Percentiles rank a stretch among this genome's conserved stretches.
Evolutionary conservation across 2,888 invertebrate species (phyloP).

Genomic region (Papilio protenor): DNA sequence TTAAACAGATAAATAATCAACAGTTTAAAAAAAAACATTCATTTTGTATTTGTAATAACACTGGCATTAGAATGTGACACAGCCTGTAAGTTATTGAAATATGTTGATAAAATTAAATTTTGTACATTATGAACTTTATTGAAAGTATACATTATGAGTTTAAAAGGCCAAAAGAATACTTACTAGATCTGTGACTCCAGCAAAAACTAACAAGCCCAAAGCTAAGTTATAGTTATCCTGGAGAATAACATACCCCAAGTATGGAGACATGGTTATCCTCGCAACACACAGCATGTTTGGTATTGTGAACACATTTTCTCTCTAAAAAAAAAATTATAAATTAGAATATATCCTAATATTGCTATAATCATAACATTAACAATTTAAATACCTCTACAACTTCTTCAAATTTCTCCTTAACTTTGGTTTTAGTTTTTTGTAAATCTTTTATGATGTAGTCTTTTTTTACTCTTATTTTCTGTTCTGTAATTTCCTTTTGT

Average conservation of each 20-base stretch:
- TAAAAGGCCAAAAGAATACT: conserved; percentile 51
- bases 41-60: too few relatives aligned
- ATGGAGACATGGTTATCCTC: conserved; percentile 94
- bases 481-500: conserved; percentile 74
- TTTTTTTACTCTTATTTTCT: conserved; percentile 83
- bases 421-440: conserved; percentile 88
- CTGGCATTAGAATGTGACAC: too few relatives aligned
- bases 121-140: too few relatives aligned
- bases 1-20: too few relatives aligned
- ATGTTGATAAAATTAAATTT: too few relatives aligned
- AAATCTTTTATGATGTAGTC: conserved; percentile 88
- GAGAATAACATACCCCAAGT: conserved; percentile 94
- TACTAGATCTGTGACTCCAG: conserved; percentile 96
- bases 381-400: conserved; percentile 86
- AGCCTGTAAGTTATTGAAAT: too few relatives aligned
- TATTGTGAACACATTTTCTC: conserved; percentile 96
- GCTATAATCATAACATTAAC: background rate
- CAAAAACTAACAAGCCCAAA: conserved; percentile 91
- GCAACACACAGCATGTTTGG: conserved; percentile 95
- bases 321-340: conserved; percentile 65
- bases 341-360: background rate
- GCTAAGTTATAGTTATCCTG: conserved; percentile 92
- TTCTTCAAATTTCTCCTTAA: conserved; percentile 89
- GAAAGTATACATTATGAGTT: background rate
- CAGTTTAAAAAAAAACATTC: too few relatives aligned